phyloP scores from a whole-genome alignment of 2,888 invertebrate genomes.

The Chaetogeoica ovagalla region DNA sequence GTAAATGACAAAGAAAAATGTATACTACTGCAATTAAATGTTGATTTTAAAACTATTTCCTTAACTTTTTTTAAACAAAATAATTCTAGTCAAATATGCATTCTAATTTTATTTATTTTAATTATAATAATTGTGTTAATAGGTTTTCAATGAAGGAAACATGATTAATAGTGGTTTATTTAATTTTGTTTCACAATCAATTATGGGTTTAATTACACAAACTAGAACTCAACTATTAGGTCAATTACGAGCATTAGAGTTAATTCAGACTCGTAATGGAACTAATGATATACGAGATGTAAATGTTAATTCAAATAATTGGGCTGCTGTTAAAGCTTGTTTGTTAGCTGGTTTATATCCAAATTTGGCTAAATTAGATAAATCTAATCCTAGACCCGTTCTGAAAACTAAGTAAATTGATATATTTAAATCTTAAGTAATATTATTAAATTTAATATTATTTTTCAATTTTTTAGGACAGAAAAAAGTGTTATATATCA shows the following conservation, averaged over 20 bases:
- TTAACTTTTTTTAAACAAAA: no score
- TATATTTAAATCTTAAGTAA: neutral
- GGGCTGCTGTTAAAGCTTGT: slow-evolving; percentile 89
- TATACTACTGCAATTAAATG: no score
- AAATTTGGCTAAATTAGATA: slow-evolving; percentile 76
- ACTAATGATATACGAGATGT: slow-evolving; percentile 71
- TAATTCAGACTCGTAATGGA: slow-evolving; percentile 64
- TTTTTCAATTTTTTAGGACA: slow-evolving; percentile 19
- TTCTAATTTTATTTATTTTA: no score
- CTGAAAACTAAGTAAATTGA: slow-evolving; percentile 67
- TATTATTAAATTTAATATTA: neutral
- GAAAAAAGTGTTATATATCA: slow-evolving; percentile 51
- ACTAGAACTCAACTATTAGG: slow-evolving; percentile 82
- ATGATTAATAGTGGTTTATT: slow-evolving; percentile 33
- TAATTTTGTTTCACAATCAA: slow-evolving; percentile 71
- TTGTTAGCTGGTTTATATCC: slow-evolving; percentile 89
- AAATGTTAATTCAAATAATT: slow-evolving; percentile 81
- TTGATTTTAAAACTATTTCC: no score
- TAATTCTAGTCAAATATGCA: no score
- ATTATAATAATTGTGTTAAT: neutral
- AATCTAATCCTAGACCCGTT: slow-evolving; percentile 63
- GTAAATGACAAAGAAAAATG: no score
- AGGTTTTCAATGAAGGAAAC: slow-evolving; percentile 48
- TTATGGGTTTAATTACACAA: slow-evolving; percentile 88
- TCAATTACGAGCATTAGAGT: slow-evolving; percentile 75